Base-by-base conservation (phyloP, 2,797 vertebrate species). In the Acropternis orthonyx region DNA sequence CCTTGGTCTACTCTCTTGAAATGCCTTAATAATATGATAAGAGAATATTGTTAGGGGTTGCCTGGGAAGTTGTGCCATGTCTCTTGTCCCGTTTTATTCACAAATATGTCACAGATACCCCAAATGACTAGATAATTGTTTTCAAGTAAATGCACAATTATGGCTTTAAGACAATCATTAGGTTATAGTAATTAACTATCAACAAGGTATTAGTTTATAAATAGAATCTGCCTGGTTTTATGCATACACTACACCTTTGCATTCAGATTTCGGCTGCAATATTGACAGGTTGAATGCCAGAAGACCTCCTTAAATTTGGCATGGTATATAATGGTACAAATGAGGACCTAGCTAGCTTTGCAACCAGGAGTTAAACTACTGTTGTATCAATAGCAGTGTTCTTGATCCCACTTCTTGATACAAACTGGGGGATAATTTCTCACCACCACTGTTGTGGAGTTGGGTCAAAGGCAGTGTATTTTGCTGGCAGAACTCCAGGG, bases 401-500 rank as follows among this genome's bases (percentile, higher is more conserved):
- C 23, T 61, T 69, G 37, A 48, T 79, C 28, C 34, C 39, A 56
- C 19, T 82, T 58, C 39, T 39, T 24, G 36, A 37, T 55, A 22
- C 12, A 44, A 21, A 20, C 3, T 7, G 12, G 34, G 17, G 9
- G 5, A 23, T 9, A 48, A 8, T 51, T 91, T 69, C n/a, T 55
- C 7, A 10, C 4, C 9, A 5, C 0, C 14, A 7, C 39, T 28
- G 13, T 22, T 54, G 55, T 34, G 23, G 34, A 73, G 12, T 6
- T 36, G 20, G 34, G 52, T 65, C 37, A 80, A 52, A 72, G 41
- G 28, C 1, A 2, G 10, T 7, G 6, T 52, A 10, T 65, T 56
- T 65, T 63, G 21, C 58, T 81, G 68, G 23, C 55, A 74, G 54
- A 65, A 9, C 15, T 73, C 36, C 7, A 12, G 16, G 18, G 51